Base-by-base conservation (phyloP, 2,797 vertebrate species). In the Lepilemur septentrionalis region DNA sequence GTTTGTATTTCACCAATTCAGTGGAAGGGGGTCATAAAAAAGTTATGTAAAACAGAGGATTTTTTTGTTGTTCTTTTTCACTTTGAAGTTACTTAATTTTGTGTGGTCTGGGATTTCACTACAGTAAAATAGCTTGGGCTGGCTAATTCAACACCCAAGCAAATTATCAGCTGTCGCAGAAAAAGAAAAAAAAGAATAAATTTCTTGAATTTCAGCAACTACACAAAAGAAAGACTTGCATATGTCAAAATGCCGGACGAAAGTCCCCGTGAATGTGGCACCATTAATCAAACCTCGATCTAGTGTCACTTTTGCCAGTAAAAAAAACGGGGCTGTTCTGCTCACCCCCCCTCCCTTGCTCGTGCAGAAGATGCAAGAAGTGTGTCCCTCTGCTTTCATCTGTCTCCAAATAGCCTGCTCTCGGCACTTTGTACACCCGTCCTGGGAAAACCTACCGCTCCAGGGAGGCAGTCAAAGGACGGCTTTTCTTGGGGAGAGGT, bases 181-280 rank as follows among this genome's bases (percentile, higher is more conserved):
- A 97, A 97, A 46, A 69, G 73, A 80, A 92, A 95, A 59, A 59
- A 94, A 97, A 48, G n/a, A 97, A 90, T 1, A 93, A 96, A 98
- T 98, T 98, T 97, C 97, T 98, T 97, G 93, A 97, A 98, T 97
- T 95, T 96, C 98, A 97, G 89, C 97, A 97, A 97, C 96, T 92
- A 84, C 93, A 98, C 98, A 98, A 98, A 98, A 98, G 98, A 98
- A 98, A 98, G 98, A 98, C 97, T 95, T 97, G 97, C 98, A 87
- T 97, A 93, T 98, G 98, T 98, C 98, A 98, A 98, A 98, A 98
- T 93, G 89, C 97, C 84, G 89, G 92, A 95, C 95, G 30, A 82
- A 96, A 96, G 97, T 97, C 97, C 89, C 95, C 46, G n/a, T 81
- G 96, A 97, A 97, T 91, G 94, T 92, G 89, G 95, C 69, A 85